Base-by-base conservation (phyloP, 2,888 invertebrate genomes). In the Siphonodentalium dalli region DNA sequence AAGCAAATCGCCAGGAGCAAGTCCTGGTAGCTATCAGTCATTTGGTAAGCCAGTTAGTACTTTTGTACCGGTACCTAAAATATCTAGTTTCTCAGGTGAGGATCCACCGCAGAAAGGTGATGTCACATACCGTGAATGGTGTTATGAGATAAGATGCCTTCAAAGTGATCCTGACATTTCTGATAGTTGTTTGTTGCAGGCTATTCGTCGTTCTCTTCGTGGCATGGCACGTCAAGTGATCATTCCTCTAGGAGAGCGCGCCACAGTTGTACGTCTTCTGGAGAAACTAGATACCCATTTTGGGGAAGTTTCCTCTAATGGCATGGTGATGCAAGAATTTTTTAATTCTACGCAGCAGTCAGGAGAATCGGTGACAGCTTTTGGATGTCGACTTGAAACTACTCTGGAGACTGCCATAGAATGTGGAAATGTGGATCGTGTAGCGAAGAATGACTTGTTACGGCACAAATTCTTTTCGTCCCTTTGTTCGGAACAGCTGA, bases 381-480 rank as follows among this genome's bases (percentile, higher is more conserved):
- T 51, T 50, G 46, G 47, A 13, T 58, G 54, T 24, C n/a, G 58
- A 23, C 27, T 58, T 18, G 51, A 58, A 24, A 28, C 43, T 11
- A 9, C 47, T 7, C 26, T 57, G 23, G 38, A 46, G 31, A 39
- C 39, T n/a, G 47, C 52, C 23, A 47, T 57, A 26, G 51, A 37
- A 13, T 20, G 38, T 42, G 43, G 47, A 15, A 39, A 54, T 45
- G 21, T 58, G 21, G 31, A 38, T n/a, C 11, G 11, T 11, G 44
- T 38, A 13, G 45, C 45, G 11, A 58, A 50, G 23, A 49, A 58
- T 47, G 45, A 48, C 35, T 27, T 57, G 37, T 29, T 57, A n/a
- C 28, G 57, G n/a, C 24, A 27, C 23, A 53, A 53, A 29, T 54
- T 54, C 29, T 58, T 53, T 53, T 50, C 58, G 11, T 38, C 43